phyloP scores from a whole-genome alignment of 2,797 vertebrate genomes.

The Clangula hyemalis region DNA sequence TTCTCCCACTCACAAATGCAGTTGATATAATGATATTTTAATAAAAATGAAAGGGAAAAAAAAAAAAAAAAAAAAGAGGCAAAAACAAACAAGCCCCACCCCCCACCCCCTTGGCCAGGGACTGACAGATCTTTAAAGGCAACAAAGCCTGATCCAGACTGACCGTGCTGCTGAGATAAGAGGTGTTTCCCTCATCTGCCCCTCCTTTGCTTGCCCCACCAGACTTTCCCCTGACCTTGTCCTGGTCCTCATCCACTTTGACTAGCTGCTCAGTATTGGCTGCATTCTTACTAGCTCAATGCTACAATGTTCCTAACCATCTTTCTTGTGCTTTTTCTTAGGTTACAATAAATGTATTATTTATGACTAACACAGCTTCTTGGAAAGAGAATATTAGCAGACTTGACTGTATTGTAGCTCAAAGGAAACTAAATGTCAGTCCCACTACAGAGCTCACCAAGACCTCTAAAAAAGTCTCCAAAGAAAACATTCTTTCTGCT shows the following conservation, averaged over 20 bases:
- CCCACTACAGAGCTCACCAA: neutral
- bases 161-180: neutral
- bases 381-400: neutral
- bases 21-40: neutral
- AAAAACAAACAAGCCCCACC: too few relatives aligned
- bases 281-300: neutral
- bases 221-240: rapidly evolving
- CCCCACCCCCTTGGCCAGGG: too few relatives aligned
- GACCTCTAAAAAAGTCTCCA: neutral
- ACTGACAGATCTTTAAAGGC: too few relatives aligned
- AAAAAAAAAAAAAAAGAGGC: neutral
- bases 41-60: neutral
- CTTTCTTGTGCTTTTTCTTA: neutral
- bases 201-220: neutral
- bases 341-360: neutral
- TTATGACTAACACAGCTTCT: neutral
- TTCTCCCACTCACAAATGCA: neutral
- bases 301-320: neutral
- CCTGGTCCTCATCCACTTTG: neutral
- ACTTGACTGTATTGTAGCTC: neutral
- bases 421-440: neutral
- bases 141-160: rapidly evolving
- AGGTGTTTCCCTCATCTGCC: neutral
- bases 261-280: neutral
- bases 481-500: neutral